These are phyloP conservation scores for Hippoglossus stenolepis DNA, from an alignment of 2,113 vertebrate species.

Conservation along the genomic window DNA sequence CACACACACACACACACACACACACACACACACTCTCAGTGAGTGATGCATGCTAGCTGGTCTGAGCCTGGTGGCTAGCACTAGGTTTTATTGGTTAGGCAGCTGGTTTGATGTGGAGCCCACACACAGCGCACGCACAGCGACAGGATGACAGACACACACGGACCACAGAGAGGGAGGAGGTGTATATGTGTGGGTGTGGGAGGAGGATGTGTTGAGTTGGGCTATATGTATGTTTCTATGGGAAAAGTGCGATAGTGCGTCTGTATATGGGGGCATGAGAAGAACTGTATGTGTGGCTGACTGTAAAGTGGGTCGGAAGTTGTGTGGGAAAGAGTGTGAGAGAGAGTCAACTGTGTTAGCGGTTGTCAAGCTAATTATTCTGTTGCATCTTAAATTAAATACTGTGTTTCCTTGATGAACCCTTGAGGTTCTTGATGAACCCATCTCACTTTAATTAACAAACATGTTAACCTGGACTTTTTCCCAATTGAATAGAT, in stretches of 20 bases:
- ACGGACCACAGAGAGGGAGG: conserved; percentile 19
- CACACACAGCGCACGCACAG: conserved; percentile 79
- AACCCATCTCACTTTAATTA: background rate
- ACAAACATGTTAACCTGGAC: background rate
- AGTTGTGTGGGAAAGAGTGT: background rate
- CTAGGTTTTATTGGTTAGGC: conserved; percentile 70
- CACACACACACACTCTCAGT: conserved; percentile 1
- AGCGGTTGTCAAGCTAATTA: background rate
- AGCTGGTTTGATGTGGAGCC: conserved; percentile 75
- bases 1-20: conserved; percentile 15
- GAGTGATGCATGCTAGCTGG: conserved; percentile 57
- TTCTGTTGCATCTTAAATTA: background rate
- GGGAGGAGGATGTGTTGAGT: conserved; percentile 49
- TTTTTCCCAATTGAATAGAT: no score
- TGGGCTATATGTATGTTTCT: conserved; percentile 53
- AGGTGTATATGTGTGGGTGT: conserved; percentile 37
- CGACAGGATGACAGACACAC: conserved; percentile 62
- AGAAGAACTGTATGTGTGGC: conserved; percentile 6
- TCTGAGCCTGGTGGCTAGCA: conserved; percentile 49
- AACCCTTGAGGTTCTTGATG: background rate
- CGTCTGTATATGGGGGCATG: conserved; percentile 38
- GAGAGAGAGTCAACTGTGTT: background rate
- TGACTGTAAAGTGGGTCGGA: conserved; percentile 3
- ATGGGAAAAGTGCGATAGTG: conserved; percentile 26
- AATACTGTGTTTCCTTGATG: background rate